A percentile compares a stretch with the other conserved stretches of the same genome.
These are phyloP conservation scores for Suillia variegata DNA, from an alignment of 2,888 invertebrate species.

Conservation along the genomic window DNA sequence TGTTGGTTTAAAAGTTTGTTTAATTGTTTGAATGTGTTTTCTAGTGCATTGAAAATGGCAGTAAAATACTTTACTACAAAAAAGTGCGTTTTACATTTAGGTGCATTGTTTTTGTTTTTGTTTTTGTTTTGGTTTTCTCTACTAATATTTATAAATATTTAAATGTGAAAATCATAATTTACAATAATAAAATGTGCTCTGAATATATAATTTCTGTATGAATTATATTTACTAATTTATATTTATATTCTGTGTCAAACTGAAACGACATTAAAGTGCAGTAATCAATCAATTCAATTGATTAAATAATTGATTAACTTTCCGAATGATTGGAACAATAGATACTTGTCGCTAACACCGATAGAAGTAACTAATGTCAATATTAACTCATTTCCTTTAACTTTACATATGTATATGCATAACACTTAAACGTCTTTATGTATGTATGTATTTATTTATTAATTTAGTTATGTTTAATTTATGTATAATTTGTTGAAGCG, in stretches of 20 bases:
- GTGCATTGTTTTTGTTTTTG: neutral
- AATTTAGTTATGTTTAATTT: too few species aligned
- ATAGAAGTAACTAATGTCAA: too few species aligned
- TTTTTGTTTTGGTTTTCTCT: neutral
- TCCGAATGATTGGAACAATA: too few species aligned
- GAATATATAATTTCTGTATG: slow-evolving; percentile 5
- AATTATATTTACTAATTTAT: too few species aligned
- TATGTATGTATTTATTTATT: too few species aligned
- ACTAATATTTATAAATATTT: slow-evolving; percentile 11
- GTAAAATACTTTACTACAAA: neutral
- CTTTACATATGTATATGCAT: neutral
- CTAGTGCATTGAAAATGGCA: neutral
- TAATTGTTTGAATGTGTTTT: neutral
- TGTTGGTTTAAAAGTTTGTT: neutral
- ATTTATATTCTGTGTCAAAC: too few species aligned
- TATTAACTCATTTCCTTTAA: neutral
- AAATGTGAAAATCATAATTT: neutral
- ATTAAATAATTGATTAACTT: too few species aligned
- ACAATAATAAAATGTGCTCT: slow-evolving; percentile 11
- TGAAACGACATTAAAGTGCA: too few species aligned
- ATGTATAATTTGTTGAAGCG: too few species aligned
- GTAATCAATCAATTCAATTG: too few species aligned
- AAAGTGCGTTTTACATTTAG: neutral
- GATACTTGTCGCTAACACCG: too few species aligned
- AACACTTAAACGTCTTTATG: too few species aligned